Conservation (phyloP, 1,140 invertebrate species). For the silkworm (Bombyx mori) region DNA sequence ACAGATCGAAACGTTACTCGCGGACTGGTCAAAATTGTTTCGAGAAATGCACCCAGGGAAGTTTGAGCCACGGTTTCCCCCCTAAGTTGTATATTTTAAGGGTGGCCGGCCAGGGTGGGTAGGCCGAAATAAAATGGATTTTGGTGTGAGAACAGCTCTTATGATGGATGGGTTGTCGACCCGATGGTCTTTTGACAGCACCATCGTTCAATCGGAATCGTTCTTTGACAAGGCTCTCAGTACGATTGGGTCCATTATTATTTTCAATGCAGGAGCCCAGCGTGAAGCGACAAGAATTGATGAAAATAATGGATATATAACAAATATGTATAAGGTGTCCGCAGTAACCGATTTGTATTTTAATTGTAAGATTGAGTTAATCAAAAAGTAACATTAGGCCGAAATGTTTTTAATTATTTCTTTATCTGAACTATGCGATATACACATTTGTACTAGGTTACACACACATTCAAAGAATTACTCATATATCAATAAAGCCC, state of each 20-base stretch:
- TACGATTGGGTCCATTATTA: constrained; percentile 53
- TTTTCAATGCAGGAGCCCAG: constrained; percentile 16
- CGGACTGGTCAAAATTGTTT: constrained; percentile 62
- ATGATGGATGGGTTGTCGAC: constrained; percentile 61
- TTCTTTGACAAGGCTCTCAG: constrained; percentile 40
- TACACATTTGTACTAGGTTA: too few species aligned
- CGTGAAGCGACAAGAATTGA: constrained; percentile 18
- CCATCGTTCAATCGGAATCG: constrained; percentile 63
- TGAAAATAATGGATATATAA: constrained; percentile 34
- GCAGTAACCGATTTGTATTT: too few species aligned
- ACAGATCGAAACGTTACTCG: constrained; percentile 67
- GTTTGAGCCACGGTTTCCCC: constrained; percentile 18
- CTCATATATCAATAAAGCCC: too few species aligned
- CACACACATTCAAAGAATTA: too few species aligned
- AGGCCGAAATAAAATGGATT: constrained; percentile 31
- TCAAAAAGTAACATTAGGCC: constrained; percentile 31
- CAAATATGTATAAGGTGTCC: too few species aligned
- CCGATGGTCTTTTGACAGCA: constrained; percentile 56
- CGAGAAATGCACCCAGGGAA: constrained; percentile 35
- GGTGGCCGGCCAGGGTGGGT: constrained; percentile 3
- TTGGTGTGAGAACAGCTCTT: constrained; percentile 37
- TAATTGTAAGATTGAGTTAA: constrained; percentile 8
- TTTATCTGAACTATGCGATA: too few species aligned
- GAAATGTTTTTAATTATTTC: too few species aligned
- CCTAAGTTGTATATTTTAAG: constrained; percentile 2